Percentiles rank a stretch among this genome's conserved stretches.
phyloP scores from a whole-genome alignment of 2,113 vertebrate genomes.

The Megalops atlanticus region DNA sequence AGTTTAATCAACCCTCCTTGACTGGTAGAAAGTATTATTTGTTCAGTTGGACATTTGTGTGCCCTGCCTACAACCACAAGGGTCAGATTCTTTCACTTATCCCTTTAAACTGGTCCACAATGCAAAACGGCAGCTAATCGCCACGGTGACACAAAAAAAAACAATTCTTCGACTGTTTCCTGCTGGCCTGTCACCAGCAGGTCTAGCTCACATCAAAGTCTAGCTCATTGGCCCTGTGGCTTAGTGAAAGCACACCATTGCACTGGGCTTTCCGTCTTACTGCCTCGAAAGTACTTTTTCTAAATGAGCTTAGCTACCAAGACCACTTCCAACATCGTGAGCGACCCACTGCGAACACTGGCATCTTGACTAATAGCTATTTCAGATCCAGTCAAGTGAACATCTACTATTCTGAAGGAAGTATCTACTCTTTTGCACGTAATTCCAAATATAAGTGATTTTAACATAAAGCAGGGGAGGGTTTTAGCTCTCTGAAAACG shows the following conservation, averaged over 20 bases:
- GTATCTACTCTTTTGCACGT: background rate
- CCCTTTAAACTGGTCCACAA: background rate
- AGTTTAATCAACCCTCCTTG: no score
- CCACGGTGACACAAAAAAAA: background rate
- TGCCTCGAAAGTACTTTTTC: conserved; percentile 10
- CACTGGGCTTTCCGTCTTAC: background rate
- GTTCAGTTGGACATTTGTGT: background rate
- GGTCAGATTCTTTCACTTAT: background rate
- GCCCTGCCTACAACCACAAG: background rate
- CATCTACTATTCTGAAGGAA: background rate
- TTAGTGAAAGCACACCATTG: conserved; percentile 25
- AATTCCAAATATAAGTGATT: background rate
- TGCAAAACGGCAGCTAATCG: background rate
- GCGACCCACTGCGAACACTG: background rate
- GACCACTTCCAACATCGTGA: background rate
- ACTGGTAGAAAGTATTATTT: background rate
- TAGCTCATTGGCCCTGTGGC: background rate
- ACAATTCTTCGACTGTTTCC: background rate
- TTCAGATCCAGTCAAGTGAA: background rate
- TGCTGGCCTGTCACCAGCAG: background rate
- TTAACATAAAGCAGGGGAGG: background rate
- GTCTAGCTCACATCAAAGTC: conserved; percentile 23
- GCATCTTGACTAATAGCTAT: background rate
- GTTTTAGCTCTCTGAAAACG: background rate
- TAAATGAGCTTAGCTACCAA: conserved; percentile 18